Base-by-base conservation (phyloP, 2,888 invertebrate species). In the Dicyrtoma fusca region DNA sequence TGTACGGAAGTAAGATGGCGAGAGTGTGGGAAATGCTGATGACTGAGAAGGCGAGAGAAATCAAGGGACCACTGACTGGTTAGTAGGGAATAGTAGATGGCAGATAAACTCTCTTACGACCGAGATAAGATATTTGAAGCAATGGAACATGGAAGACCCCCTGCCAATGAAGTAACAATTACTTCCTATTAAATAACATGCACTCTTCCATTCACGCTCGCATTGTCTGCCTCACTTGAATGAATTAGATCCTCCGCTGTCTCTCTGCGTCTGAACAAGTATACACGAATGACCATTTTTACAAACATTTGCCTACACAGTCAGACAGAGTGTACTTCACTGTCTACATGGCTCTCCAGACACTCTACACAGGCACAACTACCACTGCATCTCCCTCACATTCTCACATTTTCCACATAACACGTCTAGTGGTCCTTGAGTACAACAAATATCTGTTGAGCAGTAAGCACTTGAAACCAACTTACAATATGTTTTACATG, bases 151-250 rank as follows among this genome's bases (percentile, higher is more conserved):
- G 63, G 62, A 64, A 64, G 71, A 71, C 71, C 71, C 71, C 71
- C 71, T 71, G 45, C 71, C 59, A 63, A 64, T 71, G 63, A 55
- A 71, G 64, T 45, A 71, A 71, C 71, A 71, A 71, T 71, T 71
- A 71, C 71, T 71, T 71, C 64, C 71, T 71, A 71, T 71, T 71
- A 71, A 71, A 64, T 71, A 71, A 71, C 64, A 71, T 64, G 44
- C 53, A 66, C 53, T 66, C 65, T 53, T 65, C 65, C 47, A 21
- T 59, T 59, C 47, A 47, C 47, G 13, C 13, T 23, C 44, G 17
- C 53, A 66, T 66, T 55, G 45, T 45, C 34, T 42, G 49, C 47
- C 17, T 66, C 17, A 34, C n/a, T n/a, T n/a, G n/a, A n/a, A 55
- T 66, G 51, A 17, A 65, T 55, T n/a, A 13, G 53, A 66, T 17